Base-by-base conservation (phyloP, 2,888 invertebrate species). In the Cistogaster globosa region DNA sequence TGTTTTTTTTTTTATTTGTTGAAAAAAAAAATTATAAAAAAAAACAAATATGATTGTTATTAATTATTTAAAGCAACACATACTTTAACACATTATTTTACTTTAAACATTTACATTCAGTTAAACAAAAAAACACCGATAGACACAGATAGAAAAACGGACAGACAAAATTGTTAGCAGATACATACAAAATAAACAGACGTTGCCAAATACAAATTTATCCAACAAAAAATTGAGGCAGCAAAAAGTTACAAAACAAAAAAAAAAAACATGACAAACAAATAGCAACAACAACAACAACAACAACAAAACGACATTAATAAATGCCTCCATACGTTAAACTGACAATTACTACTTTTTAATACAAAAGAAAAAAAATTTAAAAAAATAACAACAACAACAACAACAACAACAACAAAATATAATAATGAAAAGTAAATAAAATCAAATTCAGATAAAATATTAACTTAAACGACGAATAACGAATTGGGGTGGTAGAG, bases 321-420 rank as follows among this genome's bases (percentile, higher is more conserved):
- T 32, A 51, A 76, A 42, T 67, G 72, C 60, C 58, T 72, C n/a
- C 57, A 20, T 80, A 68, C 67, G 53, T 68, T 80, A 58, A 75
- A 81, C 74, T 75, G 62, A 63, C 75, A 81, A 75, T 81, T 81
- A 62, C 42, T 69, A 38, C 42, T 58, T 72, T 79, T 63, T 32
- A 32, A 32, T 32, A 32, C 32, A 32, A 32, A 32, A 32, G 8
- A 7, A 32, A 32, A 3, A 32, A 3, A 32, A 32, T n/a, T n/a
- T n/a, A n/a, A n/a, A n/a, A n/a, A n/a, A n/a, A n/a, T n/a, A n/a
- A n/a, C n/a, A n/a, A n/a, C n/a, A 32, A 32, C 7, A 5, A 32
- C 32, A 9, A 16, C 22, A 67, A 26, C 32, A 67, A 67, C 20
- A 58, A 76, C 16, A 51, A 68, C n/a, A 60, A 51, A 48, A 36